Percentiles rank a stretch among this genome's conserved stretches.
Evolutionary conservation across 1,140 invertebrate species (phyloP).

Genomic region (Musca domestica): DNA sequence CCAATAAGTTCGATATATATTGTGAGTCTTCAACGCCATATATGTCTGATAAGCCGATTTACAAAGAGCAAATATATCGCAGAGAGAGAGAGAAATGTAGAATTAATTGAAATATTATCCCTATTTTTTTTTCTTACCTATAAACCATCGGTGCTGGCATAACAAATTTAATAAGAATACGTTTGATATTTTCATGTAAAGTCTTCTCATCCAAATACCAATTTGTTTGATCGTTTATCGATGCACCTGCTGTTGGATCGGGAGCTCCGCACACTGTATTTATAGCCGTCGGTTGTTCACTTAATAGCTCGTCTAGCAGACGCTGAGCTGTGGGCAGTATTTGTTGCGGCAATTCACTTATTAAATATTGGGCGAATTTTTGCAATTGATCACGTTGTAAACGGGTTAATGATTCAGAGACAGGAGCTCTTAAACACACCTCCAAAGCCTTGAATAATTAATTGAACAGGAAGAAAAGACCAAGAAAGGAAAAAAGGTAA

Average conservation of each 20-base stretch:
- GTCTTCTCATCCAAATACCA: conserved; percentile 98
- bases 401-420: conserved; percentile 94
- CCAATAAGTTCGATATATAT: no score
- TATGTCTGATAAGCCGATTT: no score
- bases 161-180: conserved; percentile 98
- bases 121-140: no score
- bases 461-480: conserved; percentile 16
- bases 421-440: conserved; percentile 90
- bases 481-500: neutral
- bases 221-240: conserved; percentile 90
- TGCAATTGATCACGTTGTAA: conserved; percentile 92
- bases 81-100: no score
- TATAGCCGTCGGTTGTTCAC: conserved; percentile 85
- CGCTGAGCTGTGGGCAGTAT: conserved; percentile 96
- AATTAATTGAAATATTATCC: no score
- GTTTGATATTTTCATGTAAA: conserved; percentile 96
- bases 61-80: no score
- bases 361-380: conserved; percentile 99
- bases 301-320: conserved; percentile 89
- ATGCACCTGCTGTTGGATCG: conserved; percentile 96
- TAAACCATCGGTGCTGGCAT: conserved; percentile 96
- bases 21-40: no score
- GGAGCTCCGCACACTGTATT: conserved; percentile 89
- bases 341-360: conserved; percentile 95
- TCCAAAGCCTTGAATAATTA: conserved; percentile 68